Evolutionary conservation across 2,113 vertebrate genomes (phyloP).

Genomic region (Pseudonaja textilis): DNA sequence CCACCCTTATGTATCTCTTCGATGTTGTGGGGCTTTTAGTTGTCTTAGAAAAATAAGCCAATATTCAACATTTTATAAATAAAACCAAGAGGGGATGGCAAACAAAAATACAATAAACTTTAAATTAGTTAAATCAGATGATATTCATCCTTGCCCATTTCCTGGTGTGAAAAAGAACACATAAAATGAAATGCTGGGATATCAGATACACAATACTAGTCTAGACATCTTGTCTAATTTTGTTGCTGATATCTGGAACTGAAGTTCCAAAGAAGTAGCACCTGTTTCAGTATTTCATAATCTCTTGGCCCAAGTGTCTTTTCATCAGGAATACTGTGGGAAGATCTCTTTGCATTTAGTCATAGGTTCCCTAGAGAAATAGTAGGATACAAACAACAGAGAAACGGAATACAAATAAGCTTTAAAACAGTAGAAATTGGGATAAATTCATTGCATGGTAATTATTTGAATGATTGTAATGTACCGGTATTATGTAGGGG

Average conservation of each 20-base stretch:
- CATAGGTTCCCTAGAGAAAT: not conserved
- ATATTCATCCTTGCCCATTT: not conserved
- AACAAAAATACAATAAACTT: not conserved
- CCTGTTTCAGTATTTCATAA: not conserved
- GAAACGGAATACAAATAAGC: not conserved
- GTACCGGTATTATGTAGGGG: not conserved
- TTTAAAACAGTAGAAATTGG: not conserved
- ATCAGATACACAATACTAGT: not conserved
- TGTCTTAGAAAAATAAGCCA: not conserved
- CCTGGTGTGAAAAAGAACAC: not conserved
- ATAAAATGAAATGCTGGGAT: not conserved
- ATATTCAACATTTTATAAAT: not conserved
- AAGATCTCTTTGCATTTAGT: not conserved
- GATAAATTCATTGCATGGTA: not conserved
- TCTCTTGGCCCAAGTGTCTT: not conserved
- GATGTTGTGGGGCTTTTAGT: not conserved
- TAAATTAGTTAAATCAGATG: not conserved
- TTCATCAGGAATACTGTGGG: not conserved
- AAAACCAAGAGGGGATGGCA: not conserved
- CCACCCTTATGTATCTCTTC: not conserved
- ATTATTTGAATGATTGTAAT: not conserved
- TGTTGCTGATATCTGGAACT: not conserved
- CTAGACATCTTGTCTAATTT: not conserved
- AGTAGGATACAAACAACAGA: not conserved
- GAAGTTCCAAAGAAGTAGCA: not conserved